Evolutionary conservation across 2,113 vertebrate species (phyloP).

Genomic region (Cercopithecus mona): DNA sequence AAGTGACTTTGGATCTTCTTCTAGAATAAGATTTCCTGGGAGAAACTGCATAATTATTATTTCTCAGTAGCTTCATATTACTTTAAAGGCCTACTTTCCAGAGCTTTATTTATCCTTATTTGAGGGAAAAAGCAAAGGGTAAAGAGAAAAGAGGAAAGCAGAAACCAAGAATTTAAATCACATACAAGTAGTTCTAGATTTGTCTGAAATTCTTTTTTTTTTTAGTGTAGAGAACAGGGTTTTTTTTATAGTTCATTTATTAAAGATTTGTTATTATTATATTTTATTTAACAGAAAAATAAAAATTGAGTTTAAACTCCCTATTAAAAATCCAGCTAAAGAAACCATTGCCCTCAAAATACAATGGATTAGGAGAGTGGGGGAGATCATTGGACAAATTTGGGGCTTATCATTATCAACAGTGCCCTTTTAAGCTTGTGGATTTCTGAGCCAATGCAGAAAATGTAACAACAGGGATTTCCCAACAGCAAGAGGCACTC

Average conservation of each 20-base stretch:
- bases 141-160: not conserved
- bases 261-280: conserved; percentile 52
- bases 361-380: conserved; percentile 65
- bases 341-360: conserved; percentile 64
- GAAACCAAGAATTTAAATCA: conserved; percentile 57
- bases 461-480: conserved; percentile 80
- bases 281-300: conserved; percentile 46
- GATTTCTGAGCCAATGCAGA: conserved; percentile 76
- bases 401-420: conserved; percentile 80
- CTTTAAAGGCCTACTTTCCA: conserved; percentile 48
- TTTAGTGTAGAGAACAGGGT: not conserved
- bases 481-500: conserved; percentile 80
- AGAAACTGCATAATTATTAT: conserved; percentile 37
- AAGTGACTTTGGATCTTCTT: conserved; percentile 44
- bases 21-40: conserved; percentile 27
- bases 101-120: not conserved
- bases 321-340: conserved; percentile 70
- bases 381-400: conserved; percentile 76
- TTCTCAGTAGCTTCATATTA: conserved; percentile 59
- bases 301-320: conserved; percentile 51
- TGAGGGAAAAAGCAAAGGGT: conserved; percentile 22
- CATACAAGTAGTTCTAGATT: conserved; percentile 38
- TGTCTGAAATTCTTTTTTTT: conserved; percentile 40
- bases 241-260: conserved; percentile 16
- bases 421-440: conserved; percentile 78